These are phyloP conservation scores for Zeuzera pyrina DNA, from an alignment of 2,888 invertebrate species.

Conservation along the genomic window DNA sequence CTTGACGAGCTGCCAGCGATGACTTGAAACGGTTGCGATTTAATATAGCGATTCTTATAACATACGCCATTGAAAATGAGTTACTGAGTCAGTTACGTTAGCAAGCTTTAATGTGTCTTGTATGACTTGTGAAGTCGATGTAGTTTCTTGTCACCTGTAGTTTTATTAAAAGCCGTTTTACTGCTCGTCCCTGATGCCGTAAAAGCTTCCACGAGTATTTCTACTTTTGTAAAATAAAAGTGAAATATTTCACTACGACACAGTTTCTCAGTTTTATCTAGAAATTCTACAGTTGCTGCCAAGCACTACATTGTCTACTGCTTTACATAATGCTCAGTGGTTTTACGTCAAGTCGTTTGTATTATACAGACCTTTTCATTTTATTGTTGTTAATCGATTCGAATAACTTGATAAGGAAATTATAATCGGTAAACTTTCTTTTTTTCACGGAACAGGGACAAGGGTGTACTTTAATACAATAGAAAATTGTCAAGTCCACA, in stretches of 20 bases:
- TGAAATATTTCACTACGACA: conserved; percentile 33
- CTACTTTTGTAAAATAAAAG: conserved; percentile 49
- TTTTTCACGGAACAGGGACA: no score
- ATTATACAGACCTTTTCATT: conserved; percentile 33
- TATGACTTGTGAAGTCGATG: no score
- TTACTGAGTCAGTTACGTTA: conserved; percentile 6
- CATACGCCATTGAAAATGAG: conserved; percentile 27
- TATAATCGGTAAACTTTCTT: no score
- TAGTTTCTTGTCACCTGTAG: conserved; percentile 22
- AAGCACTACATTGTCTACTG: conserved; percentile 39
- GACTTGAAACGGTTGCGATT: conserved; percentile 29
- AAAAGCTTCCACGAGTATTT: conserved; percentile 37
- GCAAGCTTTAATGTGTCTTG: not conserved
- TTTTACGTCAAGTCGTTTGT: conserved; percentile 43
- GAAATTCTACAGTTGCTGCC: conserved; percentile 35
- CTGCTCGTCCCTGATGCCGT: conserved; percentile 31
- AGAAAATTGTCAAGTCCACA: no score
- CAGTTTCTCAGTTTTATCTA: conserved; percentile 38
- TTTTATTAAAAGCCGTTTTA: conserved; percentile 48
- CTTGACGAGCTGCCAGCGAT: conserved; percentile 52
- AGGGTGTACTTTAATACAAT: no score
- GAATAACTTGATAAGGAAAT: conserved; percentile 34
- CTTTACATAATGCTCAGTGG: conserved; percentile 41
- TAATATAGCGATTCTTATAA: conserved; percentile 31
- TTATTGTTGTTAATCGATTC: conserved; percentile 32